Percentiles rank a stretch among this genome's conserved stretches.
Evolutionary conservation across 2,113 vertebrate genomes (phyloP).

Genomic region (Hirundichthys speculiger): DNA sequence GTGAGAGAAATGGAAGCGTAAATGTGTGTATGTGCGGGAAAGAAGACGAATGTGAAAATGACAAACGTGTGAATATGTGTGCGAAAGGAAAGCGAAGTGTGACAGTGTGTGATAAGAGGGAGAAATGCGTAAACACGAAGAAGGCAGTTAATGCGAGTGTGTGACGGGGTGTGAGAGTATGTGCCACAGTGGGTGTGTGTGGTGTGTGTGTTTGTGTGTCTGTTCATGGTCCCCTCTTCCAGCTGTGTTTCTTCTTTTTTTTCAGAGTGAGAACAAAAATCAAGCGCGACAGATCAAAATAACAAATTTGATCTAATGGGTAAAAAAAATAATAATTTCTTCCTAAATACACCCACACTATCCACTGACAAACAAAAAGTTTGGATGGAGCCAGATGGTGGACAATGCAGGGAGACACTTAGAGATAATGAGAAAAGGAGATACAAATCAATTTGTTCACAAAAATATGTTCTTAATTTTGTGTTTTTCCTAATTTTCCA

Average conservation of each 20-base stretch:
- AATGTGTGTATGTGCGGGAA: conserved; percentile 32
- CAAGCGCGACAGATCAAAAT: conserved; percentile 43
- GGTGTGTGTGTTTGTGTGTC: conserved; percentile 25
- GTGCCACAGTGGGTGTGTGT: too few relatives aligned
- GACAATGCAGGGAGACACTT: conserved; percentile 24
- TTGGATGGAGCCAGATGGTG: conserved; percentile 53
- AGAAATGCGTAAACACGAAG: conserved; percentile 37
- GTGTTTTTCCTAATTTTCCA: neutral
- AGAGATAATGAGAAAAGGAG: neutral
- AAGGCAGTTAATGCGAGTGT: conserved; percentile 35
- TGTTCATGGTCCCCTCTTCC: conserved; percentile 46
- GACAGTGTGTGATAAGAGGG: conserved; percentile 34
- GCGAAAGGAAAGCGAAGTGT: conserved; percentile 59
- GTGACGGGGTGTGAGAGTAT: conserved; percentile 9
- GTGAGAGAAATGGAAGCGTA: conserved; percentile 33
- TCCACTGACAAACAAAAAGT: conserved; percentile 28
- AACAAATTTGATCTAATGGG: conserved; percentile 32
- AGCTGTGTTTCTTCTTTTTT: conserved; percentile 60
- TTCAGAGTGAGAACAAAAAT: conserved; percentile 38
- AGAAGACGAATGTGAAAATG: conserved; percentile 52
- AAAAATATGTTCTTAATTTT: conserved; percentile 3
- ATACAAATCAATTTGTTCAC: conserved; percentile 3
- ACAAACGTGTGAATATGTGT: conserved; percentile 64
- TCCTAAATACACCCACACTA: conserved; percentile 34
- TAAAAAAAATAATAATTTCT: conserved; percentile 27